A percentile compares a stretch with the other conserved stretches of the same genome.
Evolutionary conservation across 2,888 invertebrate genomes (phyloP).

Genomic region (Himalopsyche anomala): DNA sequence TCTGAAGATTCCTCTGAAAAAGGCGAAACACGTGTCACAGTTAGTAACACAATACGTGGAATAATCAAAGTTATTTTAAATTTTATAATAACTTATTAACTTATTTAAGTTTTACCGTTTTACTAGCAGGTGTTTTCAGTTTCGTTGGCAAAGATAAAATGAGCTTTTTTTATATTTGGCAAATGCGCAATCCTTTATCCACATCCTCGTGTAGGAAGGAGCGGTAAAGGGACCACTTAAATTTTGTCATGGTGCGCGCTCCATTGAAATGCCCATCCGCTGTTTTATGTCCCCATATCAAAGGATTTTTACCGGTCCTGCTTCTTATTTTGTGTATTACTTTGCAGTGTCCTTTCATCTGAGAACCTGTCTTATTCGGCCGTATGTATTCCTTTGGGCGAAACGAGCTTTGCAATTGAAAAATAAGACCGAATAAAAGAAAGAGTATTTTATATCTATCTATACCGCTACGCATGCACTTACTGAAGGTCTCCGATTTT

Average conservation of each 20-base stretch:
- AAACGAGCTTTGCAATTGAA: constrained; percentile 51
- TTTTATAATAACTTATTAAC: no score
- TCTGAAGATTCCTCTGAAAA: no score
- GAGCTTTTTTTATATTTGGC: neutral
- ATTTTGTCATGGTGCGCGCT: constrained; percentile 59
- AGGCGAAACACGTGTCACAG: no score
- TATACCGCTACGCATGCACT: no score
- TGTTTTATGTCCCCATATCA: constrained; percentile 57
- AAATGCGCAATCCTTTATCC: constrained; percentile 6
- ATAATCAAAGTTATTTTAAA: no score
- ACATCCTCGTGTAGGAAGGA: neutral
- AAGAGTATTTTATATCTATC: no score
- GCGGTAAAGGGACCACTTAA: constrained; percentile 61
- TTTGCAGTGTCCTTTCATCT: constrained; percentile 45
- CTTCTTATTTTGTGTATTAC: constrained; percentile 49
- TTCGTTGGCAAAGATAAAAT: neutral
- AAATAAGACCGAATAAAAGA: neutral
- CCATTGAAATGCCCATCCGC: constrained; percentile 64
- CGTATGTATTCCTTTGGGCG: neutral
- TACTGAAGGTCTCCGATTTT: no score
- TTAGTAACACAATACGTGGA: no score
- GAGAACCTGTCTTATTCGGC: constrained; percentile 50
- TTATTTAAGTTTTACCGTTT: no score
- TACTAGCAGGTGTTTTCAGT: no score
- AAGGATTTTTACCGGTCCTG: constrained; percentile 42